These are phyloP conservation scores for Heterochromis multidens DNA, from an alignment of 2,113 vertebrate species.

Conservation along the genomic window DNA sequence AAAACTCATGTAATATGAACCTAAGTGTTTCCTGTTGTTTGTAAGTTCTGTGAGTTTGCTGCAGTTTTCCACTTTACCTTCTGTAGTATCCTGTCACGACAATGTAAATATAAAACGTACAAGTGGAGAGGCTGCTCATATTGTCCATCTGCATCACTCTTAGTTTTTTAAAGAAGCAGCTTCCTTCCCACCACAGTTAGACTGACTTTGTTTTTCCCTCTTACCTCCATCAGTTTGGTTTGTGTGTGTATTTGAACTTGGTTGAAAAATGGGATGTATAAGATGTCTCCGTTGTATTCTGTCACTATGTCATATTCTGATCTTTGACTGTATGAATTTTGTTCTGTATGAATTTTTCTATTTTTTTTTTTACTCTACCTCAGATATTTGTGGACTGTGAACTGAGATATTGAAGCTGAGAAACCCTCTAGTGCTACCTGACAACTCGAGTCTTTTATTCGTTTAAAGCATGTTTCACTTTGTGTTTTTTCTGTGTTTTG, in stretches of 20 bases:
- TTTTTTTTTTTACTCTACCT: not conserved
- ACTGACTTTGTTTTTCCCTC: rapidly evolving
- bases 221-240: not conserved
- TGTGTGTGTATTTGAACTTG: not conserved
- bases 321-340: not conserved
- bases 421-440: not conserved
- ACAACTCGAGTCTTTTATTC: not conserved
- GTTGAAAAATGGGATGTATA: not conserved
- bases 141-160: not conserved
- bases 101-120: not conserved
- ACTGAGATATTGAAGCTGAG: not conserved
- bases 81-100: not conserved
- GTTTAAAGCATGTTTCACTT: not conserved
- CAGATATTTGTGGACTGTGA: not conserved
- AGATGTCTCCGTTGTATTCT: not conserved
- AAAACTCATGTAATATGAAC: not conserved
- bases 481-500: not conserved
- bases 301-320: not conserved
- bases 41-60: not conserved
- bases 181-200: not conserved
- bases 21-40: not conserved
- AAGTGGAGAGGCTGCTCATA: not conserved
- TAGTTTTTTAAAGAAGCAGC: not conserved
- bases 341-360: too few species aligned
- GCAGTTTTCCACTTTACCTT: not conserved